Base-by-base conservation (phyloP, 2,888 invertebrate species). In the Phengaris alcon region DNA sequence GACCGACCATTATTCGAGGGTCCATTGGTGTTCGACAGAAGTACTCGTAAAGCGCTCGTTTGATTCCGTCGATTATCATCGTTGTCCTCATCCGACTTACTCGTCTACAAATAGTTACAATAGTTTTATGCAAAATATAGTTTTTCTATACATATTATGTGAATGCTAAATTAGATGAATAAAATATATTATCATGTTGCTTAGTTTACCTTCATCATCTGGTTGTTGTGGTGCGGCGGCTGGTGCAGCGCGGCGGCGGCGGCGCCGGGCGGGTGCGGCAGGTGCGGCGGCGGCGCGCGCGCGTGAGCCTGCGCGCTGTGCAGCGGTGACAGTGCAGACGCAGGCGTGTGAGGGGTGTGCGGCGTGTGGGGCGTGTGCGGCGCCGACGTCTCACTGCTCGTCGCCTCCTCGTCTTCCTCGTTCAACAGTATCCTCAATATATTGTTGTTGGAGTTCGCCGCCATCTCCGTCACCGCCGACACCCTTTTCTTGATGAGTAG, bases 21-120 rank as follows among this genome's bases (percentile, higher is more conserved):
- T 5, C 90, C 90, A 78, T 90, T 91, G 78, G 83, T 93, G 73
- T 88, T 91, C 12, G 86, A 86, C 73, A 91, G 84, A 79, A 91
- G 82, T 80, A 95, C 94, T 0, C 94, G 94, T 77, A 95, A 88
- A 51, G 95, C 95, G 81, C 94, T 94, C 73, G 91, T 90, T 86
- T 94, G 87, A 80, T 87, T 89, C 82, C 89, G 94, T 81, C 94
- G 93, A 79, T 90, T 90, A 78, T 96, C 96, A 77, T 95, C 94
- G 79, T 95, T 95, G 81, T 97, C 97, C 81, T 97, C 97, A 82
- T 97, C 97, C 77, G 95, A 96, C 88, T 96, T 97, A 80, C 97
- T 97, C 85, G 97, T 97, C 79, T 97, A 92, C 87, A 97, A 95
- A 97, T 97, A 86, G 87, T 77, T 70, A 76, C 68, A 69, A 48